Evolutionary conservation across 2,797 vertebrate genomes (phyloP), one percentile per base, ranked within the genome.

Genomic region (Rousettus madagascariensis): DNA sequence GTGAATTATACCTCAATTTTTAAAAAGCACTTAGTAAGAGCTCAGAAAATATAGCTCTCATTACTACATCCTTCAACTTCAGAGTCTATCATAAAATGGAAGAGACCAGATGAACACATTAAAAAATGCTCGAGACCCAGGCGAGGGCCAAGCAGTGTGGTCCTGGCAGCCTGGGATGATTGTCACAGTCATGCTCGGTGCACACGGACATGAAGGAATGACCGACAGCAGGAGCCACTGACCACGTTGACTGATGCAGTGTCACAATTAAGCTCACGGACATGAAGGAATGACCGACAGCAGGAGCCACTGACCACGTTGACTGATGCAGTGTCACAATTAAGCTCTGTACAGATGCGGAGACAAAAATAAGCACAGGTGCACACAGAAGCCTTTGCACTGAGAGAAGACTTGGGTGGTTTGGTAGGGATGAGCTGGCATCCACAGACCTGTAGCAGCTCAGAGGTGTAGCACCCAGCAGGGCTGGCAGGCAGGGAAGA

Each of bases 1-100:
- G 24, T 90, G 51, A 88, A 69, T 77, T 68, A 20, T 79, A 86
- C 65, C n/a, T 71, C n/a, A 63, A 63, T 71, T 30, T 78, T 84
- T 55, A 15, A 80, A 87, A 83, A 83, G 53, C 61, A 63, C 33
- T 74, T 71, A 88, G 49, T 83, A 75, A 66, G 24, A 80, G 8
- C 22, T 94, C 86, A 92, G 65, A 65, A 95, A 94, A 66, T 2
- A 10, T 11, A 63, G 63, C 41, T 94, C 28, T 77, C 33, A 1
- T 75, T 26, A 75, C 19, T 41, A 51, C 0, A 5, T 65, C 59
- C 71, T 94, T 84, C 92, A 57, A 1, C n/a, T 63, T 88, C 71
- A 57, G 20, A 83, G 28, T 72, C 46, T 22, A 26, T 49, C 1
- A 0, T 26, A 13, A 33, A 72, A 61, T 17, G 28, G 78, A 90